phyloP scores from a whole-genome alignment of 2,888 invertebrate genomes.

The Aelia acuminata region DNA sequence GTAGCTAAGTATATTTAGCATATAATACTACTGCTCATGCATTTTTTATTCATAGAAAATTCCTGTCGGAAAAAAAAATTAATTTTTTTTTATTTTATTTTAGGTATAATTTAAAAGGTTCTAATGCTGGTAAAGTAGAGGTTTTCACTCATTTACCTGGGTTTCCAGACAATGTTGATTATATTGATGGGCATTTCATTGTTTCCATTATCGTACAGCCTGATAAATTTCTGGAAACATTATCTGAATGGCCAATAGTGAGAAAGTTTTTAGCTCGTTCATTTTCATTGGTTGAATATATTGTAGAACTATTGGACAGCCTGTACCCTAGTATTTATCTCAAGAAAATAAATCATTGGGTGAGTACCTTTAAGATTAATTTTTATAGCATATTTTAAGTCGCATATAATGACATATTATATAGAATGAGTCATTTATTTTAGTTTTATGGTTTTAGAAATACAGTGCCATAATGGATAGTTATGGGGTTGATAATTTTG shows the following conservation, averaged over 20 bases:
- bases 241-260: constrained; percentile 67
- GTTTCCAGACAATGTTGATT: constrained; percentile 75
- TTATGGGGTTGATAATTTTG: too few relatives aligned
- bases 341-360: constrained; percentile 75
- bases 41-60: not conserved
- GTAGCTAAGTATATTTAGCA: not conserved
- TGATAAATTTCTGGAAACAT: constrained; percentile 73
- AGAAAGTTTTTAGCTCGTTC: constrained; percentile 67
- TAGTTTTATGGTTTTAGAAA: not conserved
- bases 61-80: not conserved
- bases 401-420: not conserved
- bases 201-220: constrained; percentile 74
- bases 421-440: not conserved
- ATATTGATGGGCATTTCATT: constrained; percentile 78
- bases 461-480: too few relatives aligned
- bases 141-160: constrained; percentile 87
- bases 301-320: constrained; percentile 76
- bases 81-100: constrained; percentile 60
- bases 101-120: constrained; percentile 83
- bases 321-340: constrained; percentile 78
- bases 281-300: constrained; percentile 71
- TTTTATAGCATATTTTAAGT: not conserved
- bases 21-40: not conserved
- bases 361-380: constrained; percentile 69
- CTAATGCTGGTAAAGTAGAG: constrained; percentile 84